Conservation (phyloP, 2,797 vertebrate genomes). For the Galaxias olidus region DNA sequence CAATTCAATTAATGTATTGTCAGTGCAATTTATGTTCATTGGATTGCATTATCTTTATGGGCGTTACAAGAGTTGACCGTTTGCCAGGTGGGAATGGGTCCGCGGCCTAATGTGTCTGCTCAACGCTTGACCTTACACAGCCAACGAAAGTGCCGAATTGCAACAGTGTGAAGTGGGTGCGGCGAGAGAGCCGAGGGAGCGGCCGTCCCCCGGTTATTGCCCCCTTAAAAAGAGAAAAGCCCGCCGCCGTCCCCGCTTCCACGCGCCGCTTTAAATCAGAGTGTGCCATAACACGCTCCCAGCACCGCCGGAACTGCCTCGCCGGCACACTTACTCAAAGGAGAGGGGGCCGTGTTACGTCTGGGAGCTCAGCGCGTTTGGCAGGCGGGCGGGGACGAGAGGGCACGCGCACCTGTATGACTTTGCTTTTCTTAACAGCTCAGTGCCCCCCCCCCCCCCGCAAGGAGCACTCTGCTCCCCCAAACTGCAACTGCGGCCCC, state of each 20-base stretch:
- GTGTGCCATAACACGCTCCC: neutral
- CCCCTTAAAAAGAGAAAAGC: slow-evolving; percentile 1
- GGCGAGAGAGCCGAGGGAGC: slow-evolving; percentile 2
- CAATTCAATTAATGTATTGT: slow-evolving; percentile 69
- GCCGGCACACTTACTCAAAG: slow-evolving; percentile 1
- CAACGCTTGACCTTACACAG: slow-evolving; percentile 52
- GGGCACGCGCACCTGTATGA: too few species aligned
- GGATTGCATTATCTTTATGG: slow-evolving; percentile 67
- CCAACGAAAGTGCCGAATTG: slow-evolving; percentile 44
- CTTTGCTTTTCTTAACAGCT: too few species aligned
- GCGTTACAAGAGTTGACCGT: slow-evolving; percentile 62
- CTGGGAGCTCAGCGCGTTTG: too few species aligned
- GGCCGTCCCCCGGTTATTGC: slow-evolving; percentile 42
- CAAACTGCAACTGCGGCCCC: too few species aligned
- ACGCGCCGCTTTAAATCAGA: slow-evolving; percentile 29
- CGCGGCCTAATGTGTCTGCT: slow-evolving; percentile 58
- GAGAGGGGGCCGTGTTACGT: neutral
- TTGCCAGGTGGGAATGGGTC: slow-evolving; percentile 66
- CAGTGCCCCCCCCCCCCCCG: too few species aligned
- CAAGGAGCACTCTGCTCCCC: too few species aligned
- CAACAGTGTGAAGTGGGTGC: slow-evolving; percentile 42
- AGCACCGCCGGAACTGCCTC: neutral
- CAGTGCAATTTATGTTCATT: slow-evolving; percentile 65
- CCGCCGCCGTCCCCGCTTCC: slow-evolving; percentile 18
- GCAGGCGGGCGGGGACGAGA: too few species aligned